These are phyloP conservation scores for Tympanuchus pallidicinctus DNA, from an alignment of 2,113 vertebrate genomes.

Conservation along the genomic window DNA sequence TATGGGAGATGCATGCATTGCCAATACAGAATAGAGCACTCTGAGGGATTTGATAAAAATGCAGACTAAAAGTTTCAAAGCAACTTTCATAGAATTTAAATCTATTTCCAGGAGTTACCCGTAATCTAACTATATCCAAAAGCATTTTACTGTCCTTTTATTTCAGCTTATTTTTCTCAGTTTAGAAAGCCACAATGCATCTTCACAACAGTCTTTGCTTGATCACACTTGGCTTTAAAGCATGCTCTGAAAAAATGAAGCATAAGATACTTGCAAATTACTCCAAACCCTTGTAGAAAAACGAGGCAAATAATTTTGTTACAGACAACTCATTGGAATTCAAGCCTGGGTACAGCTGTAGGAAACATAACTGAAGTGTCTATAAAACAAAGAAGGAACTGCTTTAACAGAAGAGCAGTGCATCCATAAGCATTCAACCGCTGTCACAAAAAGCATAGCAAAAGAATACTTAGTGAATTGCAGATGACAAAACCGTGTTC, in stretches of 20 bases:
- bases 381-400: background rate
- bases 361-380: background rate
- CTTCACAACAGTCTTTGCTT: slow-evolving; percentile 12
- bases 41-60: background rate
- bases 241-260: slow-evolving; percentile 2
- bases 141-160: background rate
- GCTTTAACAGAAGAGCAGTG: background rate
- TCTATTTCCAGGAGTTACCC: background rate
- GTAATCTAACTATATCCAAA: background rate
- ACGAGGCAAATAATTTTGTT: background rate
- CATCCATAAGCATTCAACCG: background rate
- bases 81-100: background rate
- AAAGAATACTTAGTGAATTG: background rate
- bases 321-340: background rate
- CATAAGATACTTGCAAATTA: background rate
- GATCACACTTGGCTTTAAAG: background rate
- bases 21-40: background rate
- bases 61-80: background rate
- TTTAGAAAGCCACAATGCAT: background rate
- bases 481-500: background rate
- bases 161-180: background rate
- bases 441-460: background rate
- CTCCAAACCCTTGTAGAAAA: background rate
- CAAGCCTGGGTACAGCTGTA: background rate
- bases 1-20: background rate